Evolutionary conservation across 2,888 invertebrate genomes (phyloP).

Genomic region (Chironomus tentans): DNA sequence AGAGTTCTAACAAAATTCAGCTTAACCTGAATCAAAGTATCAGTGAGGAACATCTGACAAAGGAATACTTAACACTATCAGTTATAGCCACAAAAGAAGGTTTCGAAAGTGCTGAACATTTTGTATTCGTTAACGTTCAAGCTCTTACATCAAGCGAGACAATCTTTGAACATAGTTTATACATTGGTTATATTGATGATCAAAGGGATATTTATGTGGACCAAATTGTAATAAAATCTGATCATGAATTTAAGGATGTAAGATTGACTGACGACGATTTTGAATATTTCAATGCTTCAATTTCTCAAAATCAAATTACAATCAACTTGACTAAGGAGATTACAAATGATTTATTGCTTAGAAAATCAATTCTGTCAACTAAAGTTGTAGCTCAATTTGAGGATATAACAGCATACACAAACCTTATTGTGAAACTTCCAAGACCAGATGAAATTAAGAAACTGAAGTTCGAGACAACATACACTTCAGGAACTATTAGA

Average conservation of each 20-base stretch:
- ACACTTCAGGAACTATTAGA: slow-evolving; percentile 28
- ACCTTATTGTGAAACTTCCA: no score
- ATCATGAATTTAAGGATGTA: not conserved
- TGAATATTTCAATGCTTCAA: no score
- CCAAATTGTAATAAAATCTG: not conserved
- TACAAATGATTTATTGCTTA: not conserved
- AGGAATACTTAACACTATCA: no score
- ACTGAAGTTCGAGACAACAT: slow-evolving; percentile 28
- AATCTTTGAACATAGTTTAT: not conserved
- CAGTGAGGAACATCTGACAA: no score
- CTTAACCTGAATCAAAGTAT: no score
- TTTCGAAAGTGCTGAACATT: not conserved
- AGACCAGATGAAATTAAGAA: no score
- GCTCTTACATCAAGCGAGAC: not conserved
- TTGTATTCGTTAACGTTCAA: not conserved
- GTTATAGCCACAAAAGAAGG: not conserved
- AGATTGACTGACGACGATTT: not conserved
- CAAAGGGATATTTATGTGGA: no score
- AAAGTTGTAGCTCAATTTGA: not conserved
- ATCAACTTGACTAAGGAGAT: not conserved
- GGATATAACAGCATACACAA: no score
- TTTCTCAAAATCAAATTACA: not conserved
- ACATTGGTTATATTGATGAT: not conserved
- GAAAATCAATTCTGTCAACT: not conserved
- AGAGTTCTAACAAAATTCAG: no score